These are phyloP conservation scores for Synchiropus splendidus DNA, from an alignment of 2,113 vertebrate genomes.

Conservation along the genomic window DNA sequence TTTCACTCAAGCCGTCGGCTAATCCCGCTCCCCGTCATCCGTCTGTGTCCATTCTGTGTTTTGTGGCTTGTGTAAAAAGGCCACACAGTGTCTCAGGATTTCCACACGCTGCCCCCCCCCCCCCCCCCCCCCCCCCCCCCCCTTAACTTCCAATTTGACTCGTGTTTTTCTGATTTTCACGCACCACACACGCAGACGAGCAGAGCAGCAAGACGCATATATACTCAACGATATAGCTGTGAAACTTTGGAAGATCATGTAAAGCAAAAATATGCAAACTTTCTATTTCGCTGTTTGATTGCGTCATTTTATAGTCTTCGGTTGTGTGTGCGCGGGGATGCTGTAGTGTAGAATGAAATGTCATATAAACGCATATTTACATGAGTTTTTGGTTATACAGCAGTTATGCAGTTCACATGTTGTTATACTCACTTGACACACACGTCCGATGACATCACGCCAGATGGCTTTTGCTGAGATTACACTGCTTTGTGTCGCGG, in stretches of 20 bases:
- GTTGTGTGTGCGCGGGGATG: constrained; percentile 55
- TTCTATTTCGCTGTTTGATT: constrained; percentile 68
- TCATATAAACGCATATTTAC: constrained; percentile 51
- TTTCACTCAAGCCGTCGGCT: constrained; percentile 27
- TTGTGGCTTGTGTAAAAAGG: constrained; percentile 43
- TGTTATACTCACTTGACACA: constrained; percentile 24
- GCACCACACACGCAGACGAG: constrained; percentile 23
- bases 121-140: neutral
- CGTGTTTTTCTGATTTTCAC: neutral
- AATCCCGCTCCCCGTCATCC: constrained; percentile 29
- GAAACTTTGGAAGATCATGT: constrained; percentile 66
- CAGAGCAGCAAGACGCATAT: constrained; percentile 18
- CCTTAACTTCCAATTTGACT: no score
- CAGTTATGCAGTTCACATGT: constrained; percentile 50
- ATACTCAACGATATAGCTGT: constrained; percentile 47
- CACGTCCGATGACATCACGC: no score
- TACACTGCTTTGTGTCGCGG: no score
- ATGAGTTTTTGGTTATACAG: constrained; percentile 46
- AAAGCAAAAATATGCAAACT: constrained; percentile 77
- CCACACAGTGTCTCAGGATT: constrained; percentile 70
- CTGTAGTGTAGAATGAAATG: constrained; percentile 56
- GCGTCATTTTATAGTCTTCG: constrained; percentile 67
- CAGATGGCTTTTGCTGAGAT: no score
- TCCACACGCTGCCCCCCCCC: constrained; percentile 17
- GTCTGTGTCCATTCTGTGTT: constrained; percentile 53